Conservation (phyloP, 2,113 vertebrate species). For the Pollachius pollachius region DNA sequence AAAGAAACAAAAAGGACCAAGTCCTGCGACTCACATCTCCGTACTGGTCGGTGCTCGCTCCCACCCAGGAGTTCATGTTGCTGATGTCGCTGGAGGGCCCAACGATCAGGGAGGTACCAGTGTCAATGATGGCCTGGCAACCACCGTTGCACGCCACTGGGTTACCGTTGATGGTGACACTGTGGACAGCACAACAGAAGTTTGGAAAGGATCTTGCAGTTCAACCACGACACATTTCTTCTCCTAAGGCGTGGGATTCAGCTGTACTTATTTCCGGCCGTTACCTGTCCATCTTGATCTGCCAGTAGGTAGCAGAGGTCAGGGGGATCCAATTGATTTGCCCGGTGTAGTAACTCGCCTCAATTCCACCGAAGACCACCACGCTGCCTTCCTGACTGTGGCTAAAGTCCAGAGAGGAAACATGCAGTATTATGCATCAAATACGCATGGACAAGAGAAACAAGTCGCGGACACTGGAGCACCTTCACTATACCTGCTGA, state of each 20-base stretch:
- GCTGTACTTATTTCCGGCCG: neutral
- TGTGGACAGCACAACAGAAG: conserved; percentile 25
- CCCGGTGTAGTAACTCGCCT: conserved; percentile 60
- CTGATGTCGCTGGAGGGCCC: conserved; percentile 60
- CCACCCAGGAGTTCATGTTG: conserved; percentile 59
- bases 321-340: conserved; percentile 72
- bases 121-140: conserved; percentile 69
- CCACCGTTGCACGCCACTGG: conserved; percentile 54
- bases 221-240: neutral
- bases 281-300: conserved; percentile 78
- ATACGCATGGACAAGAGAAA: neutral
- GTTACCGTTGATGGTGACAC: conserved; percentile 63
- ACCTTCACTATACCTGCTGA: conserved; percentile 48
- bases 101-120: conserved; percentile 65
- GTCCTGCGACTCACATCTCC: conserved; percentile 56
- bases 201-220: neutral
- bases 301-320: conserved; percentile 72
- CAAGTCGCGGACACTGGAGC: neutral
- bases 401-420: conserved; percentile 32
- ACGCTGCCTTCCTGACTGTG: conserved; percentile 57
- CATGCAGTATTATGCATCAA: neutral
- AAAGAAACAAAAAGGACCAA: neutral
- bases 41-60: conserved; percentile 48
- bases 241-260: neutral
- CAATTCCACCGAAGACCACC: conserved; percentile 70